Evolutionary conservation across 2,797 vertebrate species (phyloP).

Genomic region (Sphenopsis melanotis): DNA sequence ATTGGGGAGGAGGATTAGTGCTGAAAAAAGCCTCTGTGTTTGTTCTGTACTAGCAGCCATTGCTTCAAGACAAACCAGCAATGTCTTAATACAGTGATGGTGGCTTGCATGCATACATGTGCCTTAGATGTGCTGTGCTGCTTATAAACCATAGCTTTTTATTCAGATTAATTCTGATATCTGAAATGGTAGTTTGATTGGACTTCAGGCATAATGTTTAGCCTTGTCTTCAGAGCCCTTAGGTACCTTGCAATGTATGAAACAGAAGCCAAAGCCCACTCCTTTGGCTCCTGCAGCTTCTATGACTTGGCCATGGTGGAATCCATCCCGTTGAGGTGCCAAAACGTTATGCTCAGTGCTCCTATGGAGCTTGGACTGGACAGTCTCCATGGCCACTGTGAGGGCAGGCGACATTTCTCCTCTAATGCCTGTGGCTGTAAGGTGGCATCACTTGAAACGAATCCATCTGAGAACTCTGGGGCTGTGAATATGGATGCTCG

Average conservation of each 20-base stretch:
- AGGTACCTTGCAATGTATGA: neutral
- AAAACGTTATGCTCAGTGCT: conserved; percentile 59
- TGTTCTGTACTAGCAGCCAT: conserved; percentile 65
- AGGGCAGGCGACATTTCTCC: neutral
- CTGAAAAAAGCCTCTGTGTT: conserved; percentile 60
- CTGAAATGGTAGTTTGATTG: conserved; percentile 59
- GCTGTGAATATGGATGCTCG: neutral
- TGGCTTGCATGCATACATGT: conserved; percentile 74
- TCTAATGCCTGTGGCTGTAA: conserved; percentile 6
- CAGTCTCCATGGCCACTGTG: conserved; percentile 48
- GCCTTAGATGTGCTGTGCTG: conserved; percentile 79
- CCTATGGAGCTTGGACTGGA: conserved; percentile 63
- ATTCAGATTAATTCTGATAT: conserved; percentile 64
- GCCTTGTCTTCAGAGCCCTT: conserved; percentile 64
- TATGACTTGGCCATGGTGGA: conserved; percentile 15
- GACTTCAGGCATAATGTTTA: conserved; percentile 65
- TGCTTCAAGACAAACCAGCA: conserved; percentile 54
- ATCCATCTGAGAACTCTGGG: conserved; percentile 50
- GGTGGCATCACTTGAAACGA: conserved; percentile 22
- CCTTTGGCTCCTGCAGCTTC: conserved; percentile 30
- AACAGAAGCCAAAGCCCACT: neutral
- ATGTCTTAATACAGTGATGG: conserved; percentile 67
- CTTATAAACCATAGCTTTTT: conserved; percentile 72
- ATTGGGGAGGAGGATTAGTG: conserved; percentile 64
- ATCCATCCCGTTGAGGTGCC: conserved; percentile 56